Base-by-base conservation (phyloP, 2,797 vertebrate genomes). In the Girardinus metallicus region DNA sequence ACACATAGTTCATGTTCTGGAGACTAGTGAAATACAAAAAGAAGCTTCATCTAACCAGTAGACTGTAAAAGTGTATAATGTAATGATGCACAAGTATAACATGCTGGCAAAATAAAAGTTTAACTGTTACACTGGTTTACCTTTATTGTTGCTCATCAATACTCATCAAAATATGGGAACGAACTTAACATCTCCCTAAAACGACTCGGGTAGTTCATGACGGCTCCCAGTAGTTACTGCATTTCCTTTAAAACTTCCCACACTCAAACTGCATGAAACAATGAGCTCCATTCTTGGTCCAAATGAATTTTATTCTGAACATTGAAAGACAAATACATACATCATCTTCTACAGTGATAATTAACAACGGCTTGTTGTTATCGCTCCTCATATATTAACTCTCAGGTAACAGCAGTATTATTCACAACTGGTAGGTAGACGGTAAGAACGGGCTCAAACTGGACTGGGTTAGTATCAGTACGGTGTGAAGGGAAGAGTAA, bases 231-330 rank as follows among this genome's bases (percentile, higher is more conserved):
- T 36, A 36, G 21, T n/a, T 21, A 5, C 29, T 46, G 21, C 16
- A 34, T 46, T 46, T 13, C 4, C 29, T 21, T 34, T 34, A 46
- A 76, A 44, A 8, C 64, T 11, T n/a, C 21, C 10, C 23, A 39
- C 18, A 5, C 21, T n/a, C 21, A 23, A 12, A 5, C 34, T 64
- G 21, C 39, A 26, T 6, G 13, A 75, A 46, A 47, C 46, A 62
- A 39, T 51, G 23, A 0, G 4, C 2, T 55, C 9, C 39, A 55
- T 29, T 74, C 84, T 96, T 95, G 95, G 94, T 95, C 95, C 95
- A 95, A 94, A 91, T 92, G 87, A 93, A 94, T 88, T 96, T 96
- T 96, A 96, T 95, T 96, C 92, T 92, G 84, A 95, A 96, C 94
- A 95, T 88, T 94, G 90, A 96, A 91, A 94, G 92, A 96, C 95